These are phyloP conservation scores for Geopemphigus sp. DNA, from an alignment of 1,140 invertebrate genomes.

Conservation along the genomic window DNA sequence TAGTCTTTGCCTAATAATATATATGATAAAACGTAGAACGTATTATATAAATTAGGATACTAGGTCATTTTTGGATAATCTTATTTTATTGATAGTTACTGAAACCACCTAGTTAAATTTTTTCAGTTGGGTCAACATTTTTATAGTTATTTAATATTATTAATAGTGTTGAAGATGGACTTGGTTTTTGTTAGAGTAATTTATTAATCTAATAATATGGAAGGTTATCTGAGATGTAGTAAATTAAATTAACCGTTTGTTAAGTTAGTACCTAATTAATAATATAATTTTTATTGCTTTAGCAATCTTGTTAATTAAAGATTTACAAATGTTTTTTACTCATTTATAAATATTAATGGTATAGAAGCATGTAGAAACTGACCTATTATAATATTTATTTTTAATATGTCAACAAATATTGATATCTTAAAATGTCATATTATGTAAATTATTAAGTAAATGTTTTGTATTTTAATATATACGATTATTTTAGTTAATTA, in stretches of 20 bases:
- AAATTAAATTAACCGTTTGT: slow-evolving; percentile 11
- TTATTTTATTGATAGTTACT: slow-evolving; percentile 15
- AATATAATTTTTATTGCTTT: slow-evolving; percentile 26
- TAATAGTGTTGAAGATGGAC: neutral
- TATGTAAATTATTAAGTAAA: too few species aligned
- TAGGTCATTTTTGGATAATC: neutral
- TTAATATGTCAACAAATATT: neutral
- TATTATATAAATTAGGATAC: slow-evolving; percentile 15
- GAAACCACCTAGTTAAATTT: neutral
- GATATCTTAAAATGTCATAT: neutral
- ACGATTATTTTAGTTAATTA: too few species aligned
- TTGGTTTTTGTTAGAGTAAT: slow-evolving; percentile 4
- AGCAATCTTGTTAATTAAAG: neutral
- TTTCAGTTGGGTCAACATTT: slow-evolving; percentile 21
- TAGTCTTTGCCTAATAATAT: slow-evolving; percentile 28
- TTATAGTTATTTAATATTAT: slow-evolving; percentile 22
- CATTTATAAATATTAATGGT: neutral
- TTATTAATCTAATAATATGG: neutral
- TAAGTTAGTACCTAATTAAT: neutral
- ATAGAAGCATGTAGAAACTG: slow-evolving; percentile 1
- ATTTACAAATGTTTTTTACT: neutral
- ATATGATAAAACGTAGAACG: neutral
- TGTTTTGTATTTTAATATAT: too few species aligned
- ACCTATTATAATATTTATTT: slow-evolving; percentile 13
- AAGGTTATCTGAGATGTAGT: slow-evolving; percentile 19